These are phyloP conservation scores for Periophthalmus modestus DNA, from an alignment of 2,113 vertebrate genomes.

Conservation along the genomic window DNA sequence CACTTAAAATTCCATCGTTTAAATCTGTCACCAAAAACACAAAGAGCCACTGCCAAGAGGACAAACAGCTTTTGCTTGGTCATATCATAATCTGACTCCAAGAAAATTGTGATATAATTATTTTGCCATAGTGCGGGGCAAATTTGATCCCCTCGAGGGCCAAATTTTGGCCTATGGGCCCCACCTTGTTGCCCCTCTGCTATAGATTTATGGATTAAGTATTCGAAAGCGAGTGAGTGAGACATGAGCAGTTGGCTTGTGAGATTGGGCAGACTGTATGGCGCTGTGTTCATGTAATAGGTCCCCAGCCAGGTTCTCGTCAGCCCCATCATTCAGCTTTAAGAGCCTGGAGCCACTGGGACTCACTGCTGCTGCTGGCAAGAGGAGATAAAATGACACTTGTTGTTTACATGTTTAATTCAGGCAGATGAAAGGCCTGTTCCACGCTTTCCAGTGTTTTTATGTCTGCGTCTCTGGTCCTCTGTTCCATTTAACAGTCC, in stretches of 20 bases:
- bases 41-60: no score
- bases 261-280: constrained; percentile 52
- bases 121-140: no score
- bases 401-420: constrained; percentile 74
- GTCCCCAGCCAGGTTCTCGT: constrained; percentile 55
- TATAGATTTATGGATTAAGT: constrained; percentile 45
- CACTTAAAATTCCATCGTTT: no score
- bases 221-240: constrained; percentile 54
- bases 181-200: no score
- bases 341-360: constrained; percentile 61
- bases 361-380: constrained; percentile 53
- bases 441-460: constrained; percentile 30
- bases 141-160: no score
- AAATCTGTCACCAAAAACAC: no score
- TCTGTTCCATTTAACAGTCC: constrained; percentile 46
- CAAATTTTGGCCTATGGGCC: no score
- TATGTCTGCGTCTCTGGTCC: constrained; percentile 34
- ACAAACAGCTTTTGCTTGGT: no score
- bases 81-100: no score
- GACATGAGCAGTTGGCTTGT: constrained; percentile 70
- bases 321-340: constrained; percentile 73
- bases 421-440: constrained; percentile 69
- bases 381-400: constrained; percentile 62
- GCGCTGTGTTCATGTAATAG: constrained; percentile 63
- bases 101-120: no score